phyloP scores from a whole-genome alignment of 64 coral and sea anemone species.

The Actinia tenebrosa region DNA sequence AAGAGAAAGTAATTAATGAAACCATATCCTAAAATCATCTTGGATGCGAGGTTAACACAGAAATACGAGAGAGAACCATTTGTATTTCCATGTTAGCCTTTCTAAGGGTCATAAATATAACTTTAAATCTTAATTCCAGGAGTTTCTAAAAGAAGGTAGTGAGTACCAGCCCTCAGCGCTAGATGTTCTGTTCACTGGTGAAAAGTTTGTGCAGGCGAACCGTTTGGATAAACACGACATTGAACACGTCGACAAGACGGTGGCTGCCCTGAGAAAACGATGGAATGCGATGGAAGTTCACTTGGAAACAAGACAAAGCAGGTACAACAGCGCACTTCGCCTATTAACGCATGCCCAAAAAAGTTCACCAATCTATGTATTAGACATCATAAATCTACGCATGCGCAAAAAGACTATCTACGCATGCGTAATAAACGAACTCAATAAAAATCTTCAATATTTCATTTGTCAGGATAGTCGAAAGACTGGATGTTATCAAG shows the following conservation, averaged over 20 bases:
- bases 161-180: background rate
- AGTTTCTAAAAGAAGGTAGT: background rate
- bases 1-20: background rate
- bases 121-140: background rate
- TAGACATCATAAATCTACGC: too few relatives aligned
- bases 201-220: background rate
- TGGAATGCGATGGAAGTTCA: slow-evolving; percentile 14
- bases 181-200: background rate
- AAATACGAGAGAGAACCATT: too few relatives aligned
- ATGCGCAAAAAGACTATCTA: too few relatives aligned
- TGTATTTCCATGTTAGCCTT: background rate
- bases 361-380: too few relatives aligned
- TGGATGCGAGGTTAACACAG: too few relatives aligned
- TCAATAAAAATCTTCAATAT: background rate
- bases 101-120: background rate
- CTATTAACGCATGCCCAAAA: background rate
- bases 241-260: background rate
- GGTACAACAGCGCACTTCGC: background rate
- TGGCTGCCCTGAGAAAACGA: slow-evolving; percentile 3
- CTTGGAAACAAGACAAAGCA: background rate
- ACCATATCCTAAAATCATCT: background rate
- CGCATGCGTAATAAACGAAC: background rate
- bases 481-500: background rate
- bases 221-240: slow-evolving; percentile 2
- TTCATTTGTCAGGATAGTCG: background rate